Evolutionary conservation across 2,797 vertebrate genomes (phyloP), one percentile per base, ranked within the genome.

Genomic region (Philypnodon macrostomus): DNA sequence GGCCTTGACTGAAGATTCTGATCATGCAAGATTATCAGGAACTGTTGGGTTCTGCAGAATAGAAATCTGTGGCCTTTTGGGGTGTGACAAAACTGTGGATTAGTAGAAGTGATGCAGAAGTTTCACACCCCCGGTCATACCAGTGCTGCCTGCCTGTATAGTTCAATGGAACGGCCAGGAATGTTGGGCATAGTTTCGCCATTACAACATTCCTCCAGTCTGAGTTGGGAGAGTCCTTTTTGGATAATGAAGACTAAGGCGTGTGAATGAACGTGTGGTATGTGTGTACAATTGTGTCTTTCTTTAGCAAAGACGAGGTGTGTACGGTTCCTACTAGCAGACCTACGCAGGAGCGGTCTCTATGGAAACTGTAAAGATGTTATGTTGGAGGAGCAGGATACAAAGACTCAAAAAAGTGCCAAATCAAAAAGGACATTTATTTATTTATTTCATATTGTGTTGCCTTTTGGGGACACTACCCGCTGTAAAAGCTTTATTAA

Each of bases 291-390:
- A 60, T 58, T 24, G 9, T 32, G 17, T 66, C 55, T 75, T 67
- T 69, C 49, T 75, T 79, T 70, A 73, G 63, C 75, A 68, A 73
- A 49, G 56, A 63, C 47, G 62, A 57, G 67, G 68, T 47, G 61
- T 63, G 63, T 41, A 8, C 2, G 17, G n/a, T 53, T 44, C 47
- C 35, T 33, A 74, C 34, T 53, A 63, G 60, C 68, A 18, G 42
- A 60, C 53, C 54, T 58, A 62, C 15, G 36, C 55, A 73, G 70
- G 55, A 75, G 51, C 62, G 4, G 26, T 77, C 37, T 7, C 77
- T 62, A 77, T 74, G 63, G 73, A 68, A 78, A 79, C 81, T 53
- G 56, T 56, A 77, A 70, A 53, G 36, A 62, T 57, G 49, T 59
- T 36, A 1, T n/a, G n/a, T n/a, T n/a, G 12, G 39, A 60, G 44